These are phyloP conservation scores for Antedon mediterranea DNA, from an alignment of 53 echinoderm and acorn worm genomes.

Conservation along the genomic window DNA sequence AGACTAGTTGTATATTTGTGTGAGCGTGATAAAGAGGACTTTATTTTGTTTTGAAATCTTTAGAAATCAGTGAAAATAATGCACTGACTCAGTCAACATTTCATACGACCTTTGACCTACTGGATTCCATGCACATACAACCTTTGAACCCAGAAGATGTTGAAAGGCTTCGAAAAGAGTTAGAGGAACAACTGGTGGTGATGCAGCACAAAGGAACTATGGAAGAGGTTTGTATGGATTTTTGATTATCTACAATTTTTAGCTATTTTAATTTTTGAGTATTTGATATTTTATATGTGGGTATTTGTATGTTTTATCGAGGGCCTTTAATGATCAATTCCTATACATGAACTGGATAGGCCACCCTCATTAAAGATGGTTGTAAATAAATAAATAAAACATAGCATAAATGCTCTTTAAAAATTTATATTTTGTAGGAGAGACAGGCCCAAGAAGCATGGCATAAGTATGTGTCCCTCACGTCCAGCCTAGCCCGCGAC, in stretches of 20 bases:
- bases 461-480: constrained; percentile 82
- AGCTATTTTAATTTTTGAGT: too few species aligned
- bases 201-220: constrained; percentile 27
- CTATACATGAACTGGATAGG: too few species aligned
- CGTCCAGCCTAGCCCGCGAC: constrained; percentile 79
- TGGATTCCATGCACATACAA: not conserved
- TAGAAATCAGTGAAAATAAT: not conserved
- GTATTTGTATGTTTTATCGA: too few species aligned
- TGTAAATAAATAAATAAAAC: too few species aligned
- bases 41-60: too few species aligned
- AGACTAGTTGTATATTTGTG: too few species aligned
- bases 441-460: constrained; percentile 55
- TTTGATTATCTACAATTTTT: not conserved
- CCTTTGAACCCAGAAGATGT: constrained; percentile 38
- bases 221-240: constrained; percentile 37
- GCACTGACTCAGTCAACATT: constrained; percentile 10
- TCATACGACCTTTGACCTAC: constrained; percentile 56
- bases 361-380: too few species aligned
- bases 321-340: too few species aligned
- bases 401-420: too few species aligned
- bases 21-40: too few species aligned
- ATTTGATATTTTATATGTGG: too few species aligned
- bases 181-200: constrained; percentile 61
- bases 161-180: constrained; percentile 48
- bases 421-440: constrained; percentile 16